These are phyloP conservation scores for Lasioglossum morio DNA, from an alignment of 2,888 invertebrate species.

Conservation along the genomic window DNA sequence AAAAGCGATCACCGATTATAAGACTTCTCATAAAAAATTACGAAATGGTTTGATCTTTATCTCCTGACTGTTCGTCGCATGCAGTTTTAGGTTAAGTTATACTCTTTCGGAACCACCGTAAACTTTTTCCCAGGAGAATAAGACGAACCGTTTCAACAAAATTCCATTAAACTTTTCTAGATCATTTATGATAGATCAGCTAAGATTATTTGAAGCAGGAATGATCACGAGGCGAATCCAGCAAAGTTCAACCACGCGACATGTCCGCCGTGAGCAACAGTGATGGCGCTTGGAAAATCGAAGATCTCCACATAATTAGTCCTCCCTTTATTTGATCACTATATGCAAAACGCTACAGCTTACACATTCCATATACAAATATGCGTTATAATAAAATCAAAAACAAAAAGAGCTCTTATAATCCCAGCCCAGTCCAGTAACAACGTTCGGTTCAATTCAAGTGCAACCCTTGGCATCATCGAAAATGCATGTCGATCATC, in stretches of 20 bases:
- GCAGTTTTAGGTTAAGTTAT: not conserved
- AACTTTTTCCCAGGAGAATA: not conserved
- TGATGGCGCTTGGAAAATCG: slow-evolving; percentile 33
- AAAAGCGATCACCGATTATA: too few relatives aligned
- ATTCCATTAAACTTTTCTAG: not conserved
- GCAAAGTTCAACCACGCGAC: not conserved
- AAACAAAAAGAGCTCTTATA: slow-evolving; percentile 15
- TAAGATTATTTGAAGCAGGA: not conserved
- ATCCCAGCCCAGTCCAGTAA: slow-evolving; percentile 22
- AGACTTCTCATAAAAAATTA: not conserved
- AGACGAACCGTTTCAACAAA: not conserved
- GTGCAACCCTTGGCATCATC: not conserved
- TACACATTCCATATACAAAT: slow-evolving; percentile 63
- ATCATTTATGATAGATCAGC: not conserved
- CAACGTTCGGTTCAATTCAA: slow-evolving; percentile 6
- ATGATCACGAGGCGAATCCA: not conserved
- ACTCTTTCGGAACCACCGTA: not conserved
- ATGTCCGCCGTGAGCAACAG: not conserved
- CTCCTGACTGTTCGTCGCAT: not conserved
- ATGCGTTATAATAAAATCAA: slow-evolving; percentile 55
- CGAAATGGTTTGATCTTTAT: not conserved
- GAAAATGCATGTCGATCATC: not conserved
- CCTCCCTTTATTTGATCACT: slow-evolving; percentile 62
- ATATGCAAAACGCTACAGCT: slow-evolving; percentile 67
- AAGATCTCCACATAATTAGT: slow-evolving; percentile 29